phyloP scores from a whole-genome alignment of 2,113 vertebrate genomes.

The Salminus brasiliensis region DNA sequence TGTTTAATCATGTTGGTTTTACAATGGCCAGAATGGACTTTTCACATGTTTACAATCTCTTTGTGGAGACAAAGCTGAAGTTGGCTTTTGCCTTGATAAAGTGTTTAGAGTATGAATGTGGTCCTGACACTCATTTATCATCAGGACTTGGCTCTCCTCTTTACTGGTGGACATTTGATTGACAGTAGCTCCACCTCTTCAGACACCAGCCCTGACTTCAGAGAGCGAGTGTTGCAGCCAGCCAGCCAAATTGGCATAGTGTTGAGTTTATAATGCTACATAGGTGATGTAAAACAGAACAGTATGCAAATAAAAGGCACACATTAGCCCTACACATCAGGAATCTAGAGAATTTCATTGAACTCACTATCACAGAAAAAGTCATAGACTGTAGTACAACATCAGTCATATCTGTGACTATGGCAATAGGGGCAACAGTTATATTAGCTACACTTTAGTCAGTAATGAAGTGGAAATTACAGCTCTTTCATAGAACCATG shows the following conservation, averaged over 20 bases:
- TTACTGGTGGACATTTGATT: constrained; percentile 50
- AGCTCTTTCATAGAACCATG: constrained; percentile 46
- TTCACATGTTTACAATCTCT: constrained; percentile 31
- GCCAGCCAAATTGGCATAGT: constrained; percentile 55
- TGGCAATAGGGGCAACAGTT: neutral
- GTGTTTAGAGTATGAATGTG: constrained; percentile 12
- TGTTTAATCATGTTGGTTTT: constrained; percentile 53
- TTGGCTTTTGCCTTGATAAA: constrained; percentile 13
- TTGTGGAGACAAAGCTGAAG: neutral
- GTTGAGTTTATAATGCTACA: constrained; percentile 46
- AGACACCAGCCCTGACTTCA: constrained; percentile 49
- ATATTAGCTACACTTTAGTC: too few species aligned
- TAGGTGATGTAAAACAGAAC: constrained; percentile 44
- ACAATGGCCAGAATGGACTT: constrained; percentile 44
- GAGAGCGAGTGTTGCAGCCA: constrained; percentile 32
- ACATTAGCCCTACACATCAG: neutral
- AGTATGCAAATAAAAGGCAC: constrained; percentile 27
- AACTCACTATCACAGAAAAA: neutral
- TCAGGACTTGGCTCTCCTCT: constrained; percentile 24
- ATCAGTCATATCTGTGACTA: neutral
- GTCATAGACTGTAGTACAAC: neutral
- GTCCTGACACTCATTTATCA: constrained; percentile 19
- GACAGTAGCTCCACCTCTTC: constrained; percentile 57
- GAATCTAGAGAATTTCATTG: neutral
- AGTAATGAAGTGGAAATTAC: constrained; percentile 18